phyloP scores from a whole-genome alignment of 2,888 invertebrate species.

The Phania funesta region DNA sequence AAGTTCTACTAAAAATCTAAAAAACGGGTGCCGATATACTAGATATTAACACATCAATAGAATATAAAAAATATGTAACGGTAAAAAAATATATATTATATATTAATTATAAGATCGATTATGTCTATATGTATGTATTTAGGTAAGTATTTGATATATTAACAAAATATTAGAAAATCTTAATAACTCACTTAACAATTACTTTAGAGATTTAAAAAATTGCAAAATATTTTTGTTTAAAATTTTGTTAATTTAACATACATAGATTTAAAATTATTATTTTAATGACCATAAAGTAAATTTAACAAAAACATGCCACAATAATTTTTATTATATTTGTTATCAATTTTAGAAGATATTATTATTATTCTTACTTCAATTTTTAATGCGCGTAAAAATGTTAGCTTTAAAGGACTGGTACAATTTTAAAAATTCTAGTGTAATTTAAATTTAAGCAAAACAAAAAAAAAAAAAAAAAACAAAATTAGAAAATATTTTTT shows the following conservation, averaged over 20 bases:
- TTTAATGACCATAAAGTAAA: conserved; percentile 11
- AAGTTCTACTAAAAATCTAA: conserved; percentile 39
- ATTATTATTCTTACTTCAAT: not conserved
- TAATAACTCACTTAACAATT: conserved; percentile 2
- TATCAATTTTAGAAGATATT: not conserved
- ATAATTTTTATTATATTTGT: not conserved
- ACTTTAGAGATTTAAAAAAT: not conserved
- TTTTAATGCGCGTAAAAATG: not conserved
- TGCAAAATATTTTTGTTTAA: conserved; percentile 18
- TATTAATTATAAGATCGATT: conserved; percentile 34
- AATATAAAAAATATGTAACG: conserved; percentile 56
- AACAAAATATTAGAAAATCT: conserved; percentile 14
- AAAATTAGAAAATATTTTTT: too few species aligned
- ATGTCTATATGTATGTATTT: conserved; percentile 2
- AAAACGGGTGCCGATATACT: conserved; percentile 32
- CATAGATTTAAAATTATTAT: not conserved
- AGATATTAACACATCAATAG: conserved; percentile 48
- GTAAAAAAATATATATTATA: conserved; percentile 46
- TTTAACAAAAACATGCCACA: conserved; percentile 31
- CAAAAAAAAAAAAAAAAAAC: too few species aligned
- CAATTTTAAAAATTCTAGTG: conserved; percentile 13
- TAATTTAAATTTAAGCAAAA: not conserved
- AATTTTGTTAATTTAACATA: not conserved
- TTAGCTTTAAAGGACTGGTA: not conserved
- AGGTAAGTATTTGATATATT: conserved; percentile 20